Conservation (phyloP, 2,113 vertebrate species). For the Cyprinodon variegatus region DNA sequence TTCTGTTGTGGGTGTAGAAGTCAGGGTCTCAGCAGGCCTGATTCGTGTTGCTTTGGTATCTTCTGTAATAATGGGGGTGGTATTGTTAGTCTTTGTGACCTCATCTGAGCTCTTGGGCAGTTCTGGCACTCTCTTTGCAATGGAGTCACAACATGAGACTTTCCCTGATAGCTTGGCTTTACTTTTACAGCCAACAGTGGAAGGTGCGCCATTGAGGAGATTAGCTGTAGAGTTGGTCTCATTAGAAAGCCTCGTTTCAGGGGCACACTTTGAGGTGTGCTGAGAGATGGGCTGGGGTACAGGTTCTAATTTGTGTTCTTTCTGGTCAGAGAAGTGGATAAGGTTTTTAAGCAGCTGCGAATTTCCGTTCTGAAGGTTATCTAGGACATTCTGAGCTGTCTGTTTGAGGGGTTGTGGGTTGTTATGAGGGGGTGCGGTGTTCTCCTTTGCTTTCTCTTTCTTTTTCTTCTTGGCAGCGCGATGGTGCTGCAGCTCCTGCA, state of each 20-base stretch:
- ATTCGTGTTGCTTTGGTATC: slow-evolving; percentile 72
- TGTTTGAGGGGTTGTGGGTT: slow-evolving; percentile 84
- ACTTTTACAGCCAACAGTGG: slow-evolving; percentile 75
- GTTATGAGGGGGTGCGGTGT: slow-evolving; percentile 74
- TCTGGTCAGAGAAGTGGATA: slow-evolving; percentile 76
- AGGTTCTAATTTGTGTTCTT: slow-evolving; percentile 63
- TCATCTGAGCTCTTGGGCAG: slow-evolving; percentile 51
- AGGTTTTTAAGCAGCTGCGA: slow-evolving; percentile 83
- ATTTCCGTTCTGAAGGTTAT: slow-evolving; percentile 86
- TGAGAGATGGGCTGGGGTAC: slow-evolving; percentile 29
- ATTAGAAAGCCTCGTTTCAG: slow-evolving; percentile 79
- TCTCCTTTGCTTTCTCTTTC: slow-evolving; percentile 88
- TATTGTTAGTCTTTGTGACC: slow-evolving; percentile 76
- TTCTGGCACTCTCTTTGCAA: slow-evolving; percentile 69
- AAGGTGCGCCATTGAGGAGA: slow-evolving; percentile 64
- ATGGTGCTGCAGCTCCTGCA: slow-evolving; percentile 91
- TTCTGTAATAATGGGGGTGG: slow-evolving; percentile 41
- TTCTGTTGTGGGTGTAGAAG: slow-evolving; percentile 68
- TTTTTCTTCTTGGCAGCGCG: slow-evolving; percentile 92
- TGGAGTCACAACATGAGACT: slow-evolving; percentile 76
- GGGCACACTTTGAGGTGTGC: slow-evolving; percentile 76
- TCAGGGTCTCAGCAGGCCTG: slow-evolving; percentile 75
- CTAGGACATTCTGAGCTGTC: slow-evolving; percentile 78
- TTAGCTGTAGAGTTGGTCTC: slow-evolving; percentile 39
- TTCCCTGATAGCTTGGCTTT: slow-evolving; percentile 80